Evolutionary conservation across 2,113 vertebrate genomes (phyloP), one percentile per base, ranked within the genome.

Genomic region (Synodontis membranacea): DNA sequence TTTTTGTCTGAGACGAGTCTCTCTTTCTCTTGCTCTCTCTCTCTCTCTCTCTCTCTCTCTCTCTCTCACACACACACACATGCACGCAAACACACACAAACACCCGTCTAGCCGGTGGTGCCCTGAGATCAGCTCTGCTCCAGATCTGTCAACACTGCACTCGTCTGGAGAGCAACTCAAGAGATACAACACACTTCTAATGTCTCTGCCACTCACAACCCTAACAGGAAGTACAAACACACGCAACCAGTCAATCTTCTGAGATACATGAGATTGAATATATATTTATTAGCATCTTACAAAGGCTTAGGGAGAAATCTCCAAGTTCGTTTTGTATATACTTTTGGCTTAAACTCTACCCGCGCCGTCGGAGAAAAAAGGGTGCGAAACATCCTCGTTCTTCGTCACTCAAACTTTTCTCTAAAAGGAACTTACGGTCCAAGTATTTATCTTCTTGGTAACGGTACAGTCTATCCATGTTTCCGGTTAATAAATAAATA

Each of bases 71-170:
- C 80, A 19, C 37, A 39, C 79, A 39, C 52, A 39, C 79, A 42
- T 37, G 28, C 54, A n/a, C 82, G 56, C 46, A n/a, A 66, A 72
- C 31, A 54, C 37, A 44, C 25, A 84, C 12, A 56, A 31, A 86
- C 50, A 81, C 76, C 70, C 1, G 64, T 52, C 64, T 68, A 23
- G 52, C 62, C 74, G 23, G 42, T 76, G 72, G 80, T 86, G 86
- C 86, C 89, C 89, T 85, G 66, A 89, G 86, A 89, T 89, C 84
- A 86, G 81, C 37, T 31, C 66, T 83, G 89, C 66, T 89, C 89
- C 84, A 89, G 84, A 84, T 89, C 80, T 89, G 89, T 89, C 89
- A 89, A 80, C 86, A 84, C 81, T 54, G 68, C 48, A 74, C 86
- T 86, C 37, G 15, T 89, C 84, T 89, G 64, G n/a, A 79, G 72